Conservation (phyloP, 2,888 invertebrate genomes). For the Drosophila stalkeri region DNA sequence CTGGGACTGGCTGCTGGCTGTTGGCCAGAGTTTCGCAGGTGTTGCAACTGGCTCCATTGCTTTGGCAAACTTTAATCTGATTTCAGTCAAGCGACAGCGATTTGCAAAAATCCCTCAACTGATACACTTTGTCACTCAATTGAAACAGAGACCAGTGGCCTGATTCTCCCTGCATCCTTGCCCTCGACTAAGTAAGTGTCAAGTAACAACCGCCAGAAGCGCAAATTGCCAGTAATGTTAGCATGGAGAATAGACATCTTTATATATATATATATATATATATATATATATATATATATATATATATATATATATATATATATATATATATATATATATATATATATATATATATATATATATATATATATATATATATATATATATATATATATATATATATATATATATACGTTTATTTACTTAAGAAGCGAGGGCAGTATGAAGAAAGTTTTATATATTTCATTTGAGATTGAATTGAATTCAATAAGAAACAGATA, state of each 20-base stretch:
- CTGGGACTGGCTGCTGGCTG: background rate
- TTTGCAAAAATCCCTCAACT: constrained; percentile 31
- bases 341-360: background rate
- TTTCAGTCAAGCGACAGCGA: constrained; percentile 50
- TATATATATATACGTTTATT: background rate
- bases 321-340: background rate
- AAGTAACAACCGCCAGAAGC: constrained; percentile 50
- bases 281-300: background rate
- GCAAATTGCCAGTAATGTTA: constrained; percentile 64
- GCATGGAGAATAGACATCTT: background rate
- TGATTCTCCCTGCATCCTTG: background rate
- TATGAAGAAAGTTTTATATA: too few species aligned
- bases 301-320: background rate
- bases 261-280: background rate
- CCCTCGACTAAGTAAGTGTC: constrained; percentile 58
- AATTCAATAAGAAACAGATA: background rate
- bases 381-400: background rate
- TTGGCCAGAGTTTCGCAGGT: constrained; percentile 31
- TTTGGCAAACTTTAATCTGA: constrained; percentile 66
- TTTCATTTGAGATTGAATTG: background rate
- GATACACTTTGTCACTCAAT: constrained; percentile 52
- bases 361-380: background rate
- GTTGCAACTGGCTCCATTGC: constrained; percentile 35
- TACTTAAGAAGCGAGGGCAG: constrained; percentile 11
- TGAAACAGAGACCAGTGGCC: constrained; percentile 31